phyloP scores from a whole-genome alignment of 1,140 invertebrate species.

The Proales similis region DNA sequence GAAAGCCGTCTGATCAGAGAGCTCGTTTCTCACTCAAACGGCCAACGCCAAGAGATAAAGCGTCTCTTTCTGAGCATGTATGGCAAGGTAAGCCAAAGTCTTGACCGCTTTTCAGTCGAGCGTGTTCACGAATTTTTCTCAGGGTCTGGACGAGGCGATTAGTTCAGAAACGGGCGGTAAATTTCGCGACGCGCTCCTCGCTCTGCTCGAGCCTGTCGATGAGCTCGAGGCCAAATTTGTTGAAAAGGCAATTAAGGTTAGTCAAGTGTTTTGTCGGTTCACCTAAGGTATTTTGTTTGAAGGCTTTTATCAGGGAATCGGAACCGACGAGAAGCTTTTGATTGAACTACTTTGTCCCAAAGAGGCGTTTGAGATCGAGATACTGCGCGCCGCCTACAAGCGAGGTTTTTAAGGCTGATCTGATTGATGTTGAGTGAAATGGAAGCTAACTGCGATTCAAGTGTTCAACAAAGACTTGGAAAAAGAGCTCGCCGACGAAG shows the following conservation, averaged over 20 bases:
- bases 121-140: neutral
- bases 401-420: neutral
- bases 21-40: neutral
- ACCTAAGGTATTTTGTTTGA: no score
- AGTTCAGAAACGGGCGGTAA: constrained; percentile 10
- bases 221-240: constrained; percentile 18
- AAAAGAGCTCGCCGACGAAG: constrained; percentile 41
- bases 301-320: neutral
- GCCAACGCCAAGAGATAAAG: constrained; percentile 15
- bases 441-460: constrained; percentile 27
- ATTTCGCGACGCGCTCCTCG: constrained; percentile 3
- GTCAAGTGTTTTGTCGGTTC: no score
- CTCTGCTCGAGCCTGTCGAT: neutral
- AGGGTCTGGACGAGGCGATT: constrained; percentile 4
- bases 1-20: constrained; percentile 7
- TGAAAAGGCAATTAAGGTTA: constrained; percentile 21
- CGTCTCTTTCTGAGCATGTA: neutral
- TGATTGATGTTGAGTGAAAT: no score
- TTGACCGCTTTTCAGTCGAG: neutral
- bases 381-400: neutral
- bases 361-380: constrained; percentile 2
- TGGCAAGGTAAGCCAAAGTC: neutral
- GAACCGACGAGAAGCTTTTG: neutral
- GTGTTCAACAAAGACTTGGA: constrained; percentile 42
- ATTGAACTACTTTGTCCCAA: constrained; percentile 3